Evolutionary conservation across 92 coral and sea anemone species (phyloP), one percentile per base, ranked within the genome.

Genomic region (Palythoa grandiflora): DNA sequence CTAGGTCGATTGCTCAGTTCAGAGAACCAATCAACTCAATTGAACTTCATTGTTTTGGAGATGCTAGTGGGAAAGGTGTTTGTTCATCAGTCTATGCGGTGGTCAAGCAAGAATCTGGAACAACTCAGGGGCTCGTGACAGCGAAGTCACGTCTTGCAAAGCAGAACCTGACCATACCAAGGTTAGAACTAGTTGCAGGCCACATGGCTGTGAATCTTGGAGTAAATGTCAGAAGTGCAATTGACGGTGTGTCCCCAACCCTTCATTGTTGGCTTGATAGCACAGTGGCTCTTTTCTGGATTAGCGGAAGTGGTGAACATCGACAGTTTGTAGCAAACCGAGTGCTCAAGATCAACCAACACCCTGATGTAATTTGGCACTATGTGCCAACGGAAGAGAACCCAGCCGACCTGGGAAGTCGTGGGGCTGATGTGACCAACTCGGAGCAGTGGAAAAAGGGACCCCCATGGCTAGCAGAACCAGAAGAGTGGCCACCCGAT

Each of bases 201-300:
- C 84, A 87, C 66, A 87, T 77, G 89, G 85, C 89, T 2, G 66
- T 51, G 40, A 87, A 87, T 40, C 68, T 87, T 1, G 75, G 70
- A 20, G 44, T 70, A 19, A 87, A 77, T 38, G 84, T 87, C 12
- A 53, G 48, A 40, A 40, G 40, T 40, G 84, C 59, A 12, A 21
- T 77, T 60, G 75, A 78, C 39, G 6, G 37, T 68, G 51, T 19
- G 11, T 38, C 71, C 9, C 71, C 70, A 85, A 38, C 75, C 88
- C 13, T 73, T 17, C 78, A 71, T 51, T 85, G 88, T 40, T 85
- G 88, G 88, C 81, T 85, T 1, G 88, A 72, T 65, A 68, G 68
- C 39, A 66, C 61, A 35, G 63, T 84, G 19, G 72, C 87, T 21
- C 53, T 81, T 28, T 81, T 12, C 63, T 84, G 79, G 79, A 84